Evolutionary conservation across 2,113 vertebrate species (phyloP), one percentile per base, ranked within the genome.

Genomic region (Vulpes ferrilata): DNA sequence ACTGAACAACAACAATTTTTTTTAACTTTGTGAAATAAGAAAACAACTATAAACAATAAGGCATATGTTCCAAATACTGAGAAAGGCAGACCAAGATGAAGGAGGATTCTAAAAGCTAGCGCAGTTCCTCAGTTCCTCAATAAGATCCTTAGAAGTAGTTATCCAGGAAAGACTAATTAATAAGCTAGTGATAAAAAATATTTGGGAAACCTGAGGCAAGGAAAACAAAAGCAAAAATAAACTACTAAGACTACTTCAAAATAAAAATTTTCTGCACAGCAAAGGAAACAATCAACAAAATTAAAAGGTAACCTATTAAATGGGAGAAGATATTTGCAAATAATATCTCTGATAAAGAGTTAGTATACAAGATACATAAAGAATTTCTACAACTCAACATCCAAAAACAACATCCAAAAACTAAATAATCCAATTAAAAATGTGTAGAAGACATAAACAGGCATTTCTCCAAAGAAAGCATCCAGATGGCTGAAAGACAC

Each of bases 111-210:
- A 71, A 19, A 4, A 57, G 13, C 23, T 76, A 12, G 38, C 13
- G 38, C n/a, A 88, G 32, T 30, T 76, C 15, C 88, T 90, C 17
- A 57, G 59, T 74, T 81, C 51, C 80, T 96, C 32, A 85, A 53
- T 51, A 64, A 69, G 16, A 78, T 53, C 27, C 93, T 91, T 90
- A 57, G 90, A 76, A 93, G 35, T 48, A 91, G 85, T 90, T 88
- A 76, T 35, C 15, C 30, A 60, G 43, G 64, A 85, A 32, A 93
- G 51, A 22, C 43, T 88, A 19, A 10, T 35, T 60, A 27, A 79
- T n/a, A 65, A 76, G 11, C n/a, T 19, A 35, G 22, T 38, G 30
- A 13, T 19, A 69, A 80, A 17, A 43, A 57, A 27, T 51, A 7
- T 51, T 9, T 78, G 74, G 43, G 74, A 51, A 78, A 78, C 43